phyloP scores from a whole-genome alignment of 2,888 invertebrate genomes.

The Nomada fabriciana region DNA sequence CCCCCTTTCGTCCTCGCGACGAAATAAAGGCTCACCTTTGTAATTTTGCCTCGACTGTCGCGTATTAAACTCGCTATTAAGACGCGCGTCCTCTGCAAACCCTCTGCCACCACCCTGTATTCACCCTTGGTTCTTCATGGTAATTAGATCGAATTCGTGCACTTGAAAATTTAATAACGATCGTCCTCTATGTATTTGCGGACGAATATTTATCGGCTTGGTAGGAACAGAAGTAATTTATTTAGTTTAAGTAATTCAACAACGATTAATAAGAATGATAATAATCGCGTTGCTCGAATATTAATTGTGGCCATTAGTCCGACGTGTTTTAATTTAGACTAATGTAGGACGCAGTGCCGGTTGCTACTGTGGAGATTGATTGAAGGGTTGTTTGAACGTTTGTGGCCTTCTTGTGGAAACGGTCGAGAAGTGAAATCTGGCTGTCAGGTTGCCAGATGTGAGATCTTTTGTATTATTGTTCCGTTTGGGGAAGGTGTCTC shows the following conservation, averaged over 20 bases:
- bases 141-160: not conserved
- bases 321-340: too few relatives aligned
- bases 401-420: not conserved
- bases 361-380: not conserved
- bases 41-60: conserved; percentile 69
- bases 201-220: too few relatives aligned
- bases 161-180: too few relatives aligned
- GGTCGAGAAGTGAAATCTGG: conserved; percentile 3
- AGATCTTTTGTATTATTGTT: not conserved
- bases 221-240: too few relatives aligned
- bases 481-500: not conserved
- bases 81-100: conserved; percentile 5
- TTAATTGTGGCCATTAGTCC: too few relatives aligned
- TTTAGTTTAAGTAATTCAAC: too few relatives aligned
- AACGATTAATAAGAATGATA: too few relatives aligned
- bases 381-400: not conserved
- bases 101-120: not conserved
- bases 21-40: conserved; percentile 75
- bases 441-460: not conserved
- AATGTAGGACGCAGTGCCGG: too few relatives aligned
- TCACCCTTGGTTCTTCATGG: not conserved
- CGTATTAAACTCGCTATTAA: conserved; percentile 19
- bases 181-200: too few relatives aligned
- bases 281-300: too few relatives aligned
- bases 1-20: conserved; percentile 60